These are phyloP conservation scores for Notamacropus eugenii DNA, from an alignment of 2,797 vertebrate species.

Conservation along the genomic window DNA sequence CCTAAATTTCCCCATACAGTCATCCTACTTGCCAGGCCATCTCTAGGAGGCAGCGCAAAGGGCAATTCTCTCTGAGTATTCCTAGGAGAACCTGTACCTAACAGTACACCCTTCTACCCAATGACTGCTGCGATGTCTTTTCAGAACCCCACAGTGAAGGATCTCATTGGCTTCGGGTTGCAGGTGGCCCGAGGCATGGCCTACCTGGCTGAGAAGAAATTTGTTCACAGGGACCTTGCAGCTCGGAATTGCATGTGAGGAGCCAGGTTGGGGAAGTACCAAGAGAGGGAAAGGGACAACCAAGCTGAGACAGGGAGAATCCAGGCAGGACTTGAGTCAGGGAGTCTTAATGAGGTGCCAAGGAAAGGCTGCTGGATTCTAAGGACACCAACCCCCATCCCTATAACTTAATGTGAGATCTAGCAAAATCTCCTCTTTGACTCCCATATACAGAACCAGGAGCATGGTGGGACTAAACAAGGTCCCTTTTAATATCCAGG, in stretches of 20 bases:
- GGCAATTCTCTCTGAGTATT: neutral
- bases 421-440: neutral
- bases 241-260: constrained; percentile 99
- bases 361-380: neutral
- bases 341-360: neutral
- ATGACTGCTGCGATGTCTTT: neutral
- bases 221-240: constrained; percentile 97
- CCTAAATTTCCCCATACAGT: neutral
- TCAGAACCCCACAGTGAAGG: constrained; percentile 97
- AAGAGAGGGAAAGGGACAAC: neutral
- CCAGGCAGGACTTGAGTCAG: neutral
- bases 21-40: neutral
- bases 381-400: neutral
- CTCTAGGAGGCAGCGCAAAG: too few species aligned
- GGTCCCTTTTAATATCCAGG: neutral
- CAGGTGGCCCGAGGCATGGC: constrained; percentile 98
- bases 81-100: neutral
- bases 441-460: neutral
- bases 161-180: constrained; percentile 96
- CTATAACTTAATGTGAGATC: neutral
- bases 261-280: neutral
- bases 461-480: neutral
- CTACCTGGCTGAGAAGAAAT: constrained; percentile 97
- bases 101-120: neutral
- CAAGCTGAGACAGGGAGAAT: neutral